Evolutionary conservation across 2,113 vertebrate genomes (phyloP).

Genomic region (Phalacrocorax brasilianus): DNA sequence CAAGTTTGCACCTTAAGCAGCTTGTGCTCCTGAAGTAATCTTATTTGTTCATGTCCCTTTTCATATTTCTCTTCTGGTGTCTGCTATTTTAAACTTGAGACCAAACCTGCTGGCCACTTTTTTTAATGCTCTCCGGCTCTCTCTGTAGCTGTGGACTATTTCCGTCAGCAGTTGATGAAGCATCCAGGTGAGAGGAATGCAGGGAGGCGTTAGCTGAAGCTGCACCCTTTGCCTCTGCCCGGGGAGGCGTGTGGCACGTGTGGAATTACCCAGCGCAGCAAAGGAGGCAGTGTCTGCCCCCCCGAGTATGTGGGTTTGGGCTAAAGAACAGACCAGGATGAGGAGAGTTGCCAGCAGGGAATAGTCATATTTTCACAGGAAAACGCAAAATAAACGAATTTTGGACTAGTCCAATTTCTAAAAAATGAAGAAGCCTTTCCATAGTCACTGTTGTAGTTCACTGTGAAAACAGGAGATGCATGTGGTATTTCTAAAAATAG

Average conservation of each 20-base stretch:
- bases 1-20: not conserved
- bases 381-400: not conserved
- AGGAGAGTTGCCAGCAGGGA: not conserved
- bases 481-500: not conserved
- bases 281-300: not conserved
- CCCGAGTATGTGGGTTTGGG: rapidly evolving
- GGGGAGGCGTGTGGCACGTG: rapidly evolving
- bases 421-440: not conserved
- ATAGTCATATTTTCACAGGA: not conserved
- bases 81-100: not conserved
- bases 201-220: not conserved
- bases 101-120: not conserved
- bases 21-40: not conserved
- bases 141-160: not conserved
- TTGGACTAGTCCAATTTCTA: not conserved
- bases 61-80: not conserved
- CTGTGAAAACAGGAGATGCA: not conserved
- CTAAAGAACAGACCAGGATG: not conserved
- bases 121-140: not conserved
- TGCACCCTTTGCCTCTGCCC: not conserved
- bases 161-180: not conserved
- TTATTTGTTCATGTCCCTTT: not conserved
- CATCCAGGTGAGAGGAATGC: not conserved
- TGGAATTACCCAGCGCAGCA: not conserved
- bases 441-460: rapidly evolving